Percentiles rank a stretch among this genome's conserved stretches.
Conservation (phyloP, 1,140 invertebrate species). For the Acromyrmex heyeri region DNA sequence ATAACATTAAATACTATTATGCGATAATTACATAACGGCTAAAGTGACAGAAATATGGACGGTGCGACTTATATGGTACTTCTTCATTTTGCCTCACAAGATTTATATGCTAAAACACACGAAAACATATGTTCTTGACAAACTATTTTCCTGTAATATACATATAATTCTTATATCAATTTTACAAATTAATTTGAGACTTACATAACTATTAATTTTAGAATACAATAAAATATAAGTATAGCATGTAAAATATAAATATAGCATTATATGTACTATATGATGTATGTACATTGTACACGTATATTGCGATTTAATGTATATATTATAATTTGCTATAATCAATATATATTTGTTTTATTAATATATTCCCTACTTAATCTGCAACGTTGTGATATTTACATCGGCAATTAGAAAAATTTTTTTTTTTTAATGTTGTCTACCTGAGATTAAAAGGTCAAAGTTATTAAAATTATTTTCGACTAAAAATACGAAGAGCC, state of each 20-base stretch:
- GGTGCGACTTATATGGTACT: background rate
- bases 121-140: background rate
- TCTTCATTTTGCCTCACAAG: background rate
- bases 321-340: background rate
- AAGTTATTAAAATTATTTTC: slow-evolving; percentile 30
- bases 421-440: background rate
- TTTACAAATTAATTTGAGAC: background rate
- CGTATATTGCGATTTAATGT: too few species aligned
- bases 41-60: slow-evolving; percentile 52
- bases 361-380: too few species aligned
- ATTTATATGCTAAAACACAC: background rate
- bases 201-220: background rate
- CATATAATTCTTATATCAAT: background rate
- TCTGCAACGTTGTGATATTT: background rate
- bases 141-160: slow-evolving; percentile 9
- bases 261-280: too few species aligned
- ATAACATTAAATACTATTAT: slow-evolving; percentile 69
- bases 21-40: slow-evolving; percentile 51
- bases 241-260: too few species aligned
- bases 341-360: slow-evolving; percentile 5
- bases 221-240: background rate
- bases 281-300: too few species aligned
- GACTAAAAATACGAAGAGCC: slow-evolving; percentile 8
- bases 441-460: background rate
- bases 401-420: background rate